A percentile compares a stretch with the other conserved stretches of the same genome.
These are phyloP conservation scores for Pomatostomus ruficeps DNA, from an alignment of 2,113 vertebrate species.

Conservation along the genomic window DNA sequence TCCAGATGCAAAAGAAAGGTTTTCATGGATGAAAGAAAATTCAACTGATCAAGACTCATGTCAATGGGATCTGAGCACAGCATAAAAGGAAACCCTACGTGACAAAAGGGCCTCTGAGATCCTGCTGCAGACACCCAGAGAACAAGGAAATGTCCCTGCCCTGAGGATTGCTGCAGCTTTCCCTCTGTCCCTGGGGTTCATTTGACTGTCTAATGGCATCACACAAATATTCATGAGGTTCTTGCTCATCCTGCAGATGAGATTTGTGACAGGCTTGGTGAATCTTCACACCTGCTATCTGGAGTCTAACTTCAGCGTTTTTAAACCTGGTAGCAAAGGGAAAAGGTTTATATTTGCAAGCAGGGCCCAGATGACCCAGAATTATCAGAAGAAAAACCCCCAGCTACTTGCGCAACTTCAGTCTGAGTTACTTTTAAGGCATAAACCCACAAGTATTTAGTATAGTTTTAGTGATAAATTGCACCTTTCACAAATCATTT, in stretches of 20 bases:
- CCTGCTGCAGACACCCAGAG: background rate
- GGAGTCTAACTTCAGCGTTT: background rate
- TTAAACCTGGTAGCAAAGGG: background rate
- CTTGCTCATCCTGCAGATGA: background rate
- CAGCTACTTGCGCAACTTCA: background rate
- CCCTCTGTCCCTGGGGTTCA: background rate
- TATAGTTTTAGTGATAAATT: background rate
- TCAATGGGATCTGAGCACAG: fast-evolving
- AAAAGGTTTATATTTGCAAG: background rate
- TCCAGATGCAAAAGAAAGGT: background rate
- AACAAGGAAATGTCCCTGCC: background rate
- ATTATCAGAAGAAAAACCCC: background rate
- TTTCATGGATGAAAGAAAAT: background rate
- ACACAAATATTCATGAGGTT: conserved; percentile 17
- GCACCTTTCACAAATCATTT: background rate
- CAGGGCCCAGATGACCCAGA: background rate
- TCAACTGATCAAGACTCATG: fast-evolving
- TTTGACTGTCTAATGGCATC: background rate
- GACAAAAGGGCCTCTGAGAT: background rate
- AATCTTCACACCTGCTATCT: background rate
- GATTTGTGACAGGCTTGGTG: background rate
- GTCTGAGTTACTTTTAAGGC: background rate
- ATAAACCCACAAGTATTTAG: background rate
- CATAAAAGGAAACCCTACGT: background rate
- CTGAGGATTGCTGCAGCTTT: background rate